Evolutionary conservation across 2,797 vertebrate species (phyloP).

Genomic region (Betta splendens): DNA sequence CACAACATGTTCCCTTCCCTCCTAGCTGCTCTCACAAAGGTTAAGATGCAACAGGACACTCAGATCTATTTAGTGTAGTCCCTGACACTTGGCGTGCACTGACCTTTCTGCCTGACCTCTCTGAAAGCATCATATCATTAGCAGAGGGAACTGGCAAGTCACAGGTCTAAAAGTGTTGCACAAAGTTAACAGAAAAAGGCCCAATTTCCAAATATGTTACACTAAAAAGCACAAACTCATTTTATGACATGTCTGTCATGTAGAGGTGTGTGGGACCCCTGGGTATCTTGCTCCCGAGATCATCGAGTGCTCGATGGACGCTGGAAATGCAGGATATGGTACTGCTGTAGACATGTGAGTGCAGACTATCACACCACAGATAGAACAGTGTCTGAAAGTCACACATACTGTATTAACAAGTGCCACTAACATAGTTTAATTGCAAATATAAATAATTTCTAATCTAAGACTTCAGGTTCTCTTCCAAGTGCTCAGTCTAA

Average conservation of each 20-base stretch:
- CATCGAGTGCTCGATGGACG: slow-evolving; percentile 95
- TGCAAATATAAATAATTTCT: not conserved
- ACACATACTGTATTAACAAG: not conserved
- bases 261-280: slow-evolving; percentile 97
- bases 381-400: not conserved
- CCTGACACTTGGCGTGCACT: slow-evolving; percentile 22
- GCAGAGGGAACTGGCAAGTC: slow-evolving; percentile 13
- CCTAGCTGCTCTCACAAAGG: slow-evolving; percentile 54
- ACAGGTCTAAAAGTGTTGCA: not conserved
- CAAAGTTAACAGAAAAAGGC: too few species aligned
- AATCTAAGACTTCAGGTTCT: not conserved
- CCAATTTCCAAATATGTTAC: not conserved
- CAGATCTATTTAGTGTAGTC: slow-evolving; percentile 45
- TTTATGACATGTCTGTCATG: slow-evolving; percentile 12
- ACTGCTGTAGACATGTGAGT: slow-evolving; percentile 96
- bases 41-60: slow-evolving; percentile 68
- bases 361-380: not conserved
- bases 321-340: slow-evolving; percentile 87
- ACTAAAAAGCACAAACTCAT: not conserved
- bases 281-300: slow-evolving; percentile 97
- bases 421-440: not conserved
- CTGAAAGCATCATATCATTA: slow-evolving; percentile 24
- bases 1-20: slow-evolving; percentile 30
- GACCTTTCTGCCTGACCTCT: slow-evolving; percentile 64
- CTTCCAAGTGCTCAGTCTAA: not conserved